phyloP scores from a whole-genome alignment of 2,888 invertebrate genomes.

The Ectemnius continuus region DNA sequence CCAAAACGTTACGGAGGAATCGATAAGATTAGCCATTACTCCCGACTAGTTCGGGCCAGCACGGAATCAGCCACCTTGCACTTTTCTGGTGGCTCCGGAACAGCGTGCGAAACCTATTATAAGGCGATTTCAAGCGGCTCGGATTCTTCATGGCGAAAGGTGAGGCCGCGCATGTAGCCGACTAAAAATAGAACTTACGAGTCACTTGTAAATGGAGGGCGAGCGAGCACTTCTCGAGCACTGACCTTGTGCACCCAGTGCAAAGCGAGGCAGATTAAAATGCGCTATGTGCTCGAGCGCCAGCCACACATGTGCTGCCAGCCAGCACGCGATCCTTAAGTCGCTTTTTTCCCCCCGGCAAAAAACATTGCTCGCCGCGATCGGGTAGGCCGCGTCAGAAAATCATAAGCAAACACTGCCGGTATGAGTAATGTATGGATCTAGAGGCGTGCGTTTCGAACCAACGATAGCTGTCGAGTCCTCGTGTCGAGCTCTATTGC shows the following conservation, averaged over 20 bases:
- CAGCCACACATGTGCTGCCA: background rate
- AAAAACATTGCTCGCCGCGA: background rate
- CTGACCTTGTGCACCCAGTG: background rate
- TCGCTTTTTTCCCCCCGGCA: background rate
- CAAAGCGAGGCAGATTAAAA: background rate
- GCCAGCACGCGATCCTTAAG: background rate
- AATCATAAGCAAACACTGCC: background rate
- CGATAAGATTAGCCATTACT: slow-evolving; percentile 18
- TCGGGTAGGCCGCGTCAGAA: background rate
- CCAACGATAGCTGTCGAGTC: background rate
- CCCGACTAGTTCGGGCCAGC: too few relatives aligned
- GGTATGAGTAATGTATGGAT: background rate
- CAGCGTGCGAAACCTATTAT: slow-evolving; percentile 26
- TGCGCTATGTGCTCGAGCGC: background rate
- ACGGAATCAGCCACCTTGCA: too few relatives aligned
- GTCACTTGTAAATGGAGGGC: slow-evolving; percentile 41
- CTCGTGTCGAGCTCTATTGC: background rate
- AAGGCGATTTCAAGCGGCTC: slow-evolving; percentile 16
- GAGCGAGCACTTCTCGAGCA: background rate
- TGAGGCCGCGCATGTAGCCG: background rate
- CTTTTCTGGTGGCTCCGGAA: too few relatives aligned
- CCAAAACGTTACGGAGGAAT: slow-evolving; percentile 12
- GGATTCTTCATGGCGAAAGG: slow-evolving; percentile 19
- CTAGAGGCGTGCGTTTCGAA: background rate
- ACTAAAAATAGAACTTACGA: slow-evolving; percentile 41